Conservation (phyloP, 2,888 invertebrate genomes). For the Mesorhabditis spiculigera region DNA sequence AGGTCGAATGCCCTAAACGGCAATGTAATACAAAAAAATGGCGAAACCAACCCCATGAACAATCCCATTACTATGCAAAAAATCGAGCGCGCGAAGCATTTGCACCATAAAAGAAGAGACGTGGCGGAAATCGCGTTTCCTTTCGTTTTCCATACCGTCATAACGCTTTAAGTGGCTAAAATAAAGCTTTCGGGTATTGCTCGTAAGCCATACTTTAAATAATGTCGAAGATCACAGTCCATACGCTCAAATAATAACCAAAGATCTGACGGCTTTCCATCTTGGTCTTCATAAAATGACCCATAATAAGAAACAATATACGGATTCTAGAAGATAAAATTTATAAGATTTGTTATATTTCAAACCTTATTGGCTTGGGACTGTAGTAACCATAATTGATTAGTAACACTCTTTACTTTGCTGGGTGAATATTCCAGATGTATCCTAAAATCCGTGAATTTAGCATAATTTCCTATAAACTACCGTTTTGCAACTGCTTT, state of each 20-base stretch:
- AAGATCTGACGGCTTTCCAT: background rate
- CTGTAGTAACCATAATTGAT: too few relatives aligned
- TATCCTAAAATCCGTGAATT: too few relatives aligned
- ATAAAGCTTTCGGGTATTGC: background rate
- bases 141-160: background rate
- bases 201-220: background rate
- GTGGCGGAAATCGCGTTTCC: background rate
- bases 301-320: background rate
- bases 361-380: too few relatives aligned
- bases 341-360: too few relatives aligned
- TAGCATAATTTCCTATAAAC: too few relatives aligned
- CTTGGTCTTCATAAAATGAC: background rate
- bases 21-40: background rate
- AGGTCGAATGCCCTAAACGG: background rate
- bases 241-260: background rate
- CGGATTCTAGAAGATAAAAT: background rate
- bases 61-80: background rate
- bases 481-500: too few relatives aligned
- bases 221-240: background rate
- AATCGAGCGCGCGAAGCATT: conserved; percentile 2
- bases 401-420: too few relatives aligned
- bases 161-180: background rate
- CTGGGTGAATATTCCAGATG: too few relatives aligned
- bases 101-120: background rate
- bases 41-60: background rate